Evolutionary conservation across 2,797 vertebrate genomes (phyloP), one percentile per base, ranked within the genome.

Genomic region (Clamator glandarius): DNA sequence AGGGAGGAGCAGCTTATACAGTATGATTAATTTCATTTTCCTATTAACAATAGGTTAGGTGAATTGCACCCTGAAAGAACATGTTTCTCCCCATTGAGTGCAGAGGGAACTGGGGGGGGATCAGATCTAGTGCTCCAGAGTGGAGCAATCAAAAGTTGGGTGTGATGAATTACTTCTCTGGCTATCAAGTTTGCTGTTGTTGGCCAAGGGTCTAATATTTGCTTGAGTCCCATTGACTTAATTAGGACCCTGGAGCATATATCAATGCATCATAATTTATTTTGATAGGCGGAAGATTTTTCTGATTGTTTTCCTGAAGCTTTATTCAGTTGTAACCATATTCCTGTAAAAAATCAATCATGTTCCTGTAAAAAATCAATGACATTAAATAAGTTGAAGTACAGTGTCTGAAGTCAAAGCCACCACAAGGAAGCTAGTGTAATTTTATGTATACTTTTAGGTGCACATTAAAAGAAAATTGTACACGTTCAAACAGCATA

Each of bases 381-480:
- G 84, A 70, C 55, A 55, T 90, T 68, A 50, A 91, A 78, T 81
- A 92, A 95, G 59, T 83, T 90, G 51, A 93, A 92, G 62, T 81
- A 67, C 62, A 74, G 58, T 81, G 33, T 92, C 92, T 95, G 91
- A 92, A 95, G 70, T 91, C 68, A 66, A 96, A 88, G 67, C 76
- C 54, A 76, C 8, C 3, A 39, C 73, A 70, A 96, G 81, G 62
- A 95, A 72, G 74, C 94, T 93, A 74, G 61, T 88, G 36, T 95
- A 88, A 96, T 94, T 95, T 92, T 95, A 58, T 95, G 90, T 96
- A 69, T 95, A n/a, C 84, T 97, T 96, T 90, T 91, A 98, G 98
- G 93, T 98, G 98, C 74, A 97, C 98, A 81, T 97, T 98, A 93
- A 97, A 97, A 94, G 96, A 93, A 78, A 97, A 98, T 54, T 98